phyloP scores from a whole-genome alignment of 2,888 invertebrate genomes.

The Heterodera filipjevi region DNA sequence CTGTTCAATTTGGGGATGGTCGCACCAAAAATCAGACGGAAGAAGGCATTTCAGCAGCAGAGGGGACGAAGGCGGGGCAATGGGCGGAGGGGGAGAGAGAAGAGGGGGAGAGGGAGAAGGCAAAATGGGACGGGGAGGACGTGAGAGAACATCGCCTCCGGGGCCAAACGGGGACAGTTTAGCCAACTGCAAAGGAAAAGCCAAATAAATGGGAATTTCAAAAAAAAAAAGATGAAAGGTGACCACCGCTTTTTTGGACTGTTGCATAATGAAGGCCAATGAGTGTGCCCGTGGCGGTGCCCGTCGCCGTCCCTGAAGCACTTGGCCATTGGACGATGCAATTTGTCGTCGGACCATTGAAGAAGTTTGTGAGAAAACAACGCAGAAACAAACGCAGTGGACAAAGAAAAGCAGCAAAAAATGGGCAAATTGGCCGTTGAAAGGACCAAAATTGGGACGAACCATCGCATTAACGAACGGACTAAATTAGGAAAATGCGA shows the following conservation, averaged over 20 bases:
- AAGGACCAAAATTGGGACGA: background rate
- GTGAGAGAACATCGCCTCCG: background rate
- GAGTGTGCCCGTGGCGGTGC: background rate
- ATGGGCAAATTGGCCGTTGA: background rate
- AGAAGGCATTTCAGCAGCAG: conserved; percentile 17
- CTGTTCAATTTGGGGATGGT: conserved; percentile 42
- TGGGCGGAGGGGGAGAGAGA: too few species aligned
- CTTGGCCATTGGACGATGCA: background rate
- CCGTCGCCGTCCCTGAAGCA: background rate
- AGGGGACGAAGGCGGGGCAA: background rate
- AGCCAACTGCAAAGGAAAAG: background rate
- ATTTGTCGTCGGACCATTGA: background rate
- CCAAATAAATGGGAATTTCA: background rate
- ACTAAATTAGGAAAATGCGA: background rate
- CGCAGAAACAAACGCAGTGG: background rate
- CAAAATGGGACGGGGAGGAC: background rate
- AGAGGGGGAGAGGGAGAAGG: background rate
- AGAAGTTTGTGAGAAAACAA: background rate
- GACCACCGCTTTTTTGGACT: background rate
- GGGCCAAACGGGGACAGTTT: background rate
- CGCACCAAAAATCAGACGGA: conserved; percentile 45
- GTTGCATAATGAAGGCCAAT: background rate
- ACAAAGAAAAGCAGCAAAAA: background rate
- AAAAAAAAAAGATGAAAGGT: background rate
- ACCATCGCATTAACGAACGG: background rate